A percentile compares a stretch with the other conserved stretches of the same genome.
Evolutionary conservation across 2,113 vertebrate genomes (phyloP).

Genomic region (Eurystomus gularis): DNA sequence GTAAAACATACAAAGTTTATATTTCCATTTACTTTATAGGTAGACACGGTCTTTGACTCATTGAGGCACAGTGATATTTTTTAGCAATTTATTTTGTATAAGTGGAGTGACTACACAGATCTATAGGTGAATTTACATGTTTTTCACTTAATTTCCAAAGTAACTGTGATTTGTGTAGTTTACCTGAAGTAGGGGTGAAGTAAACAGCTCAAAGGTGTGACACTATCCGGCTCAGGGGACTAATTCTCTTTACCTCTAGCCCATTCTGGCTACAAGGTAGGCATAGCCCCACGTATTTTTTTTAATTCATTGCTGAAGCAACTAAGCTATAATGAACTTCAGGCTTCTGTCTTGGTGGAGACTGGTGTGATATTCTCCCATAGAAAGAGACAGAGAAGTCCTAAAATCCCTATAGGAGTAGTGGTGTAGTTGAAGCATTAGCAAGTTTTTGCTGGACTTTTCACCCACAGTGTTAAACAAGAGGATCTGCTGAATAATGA

Average conservation of each 20-base stretch:
- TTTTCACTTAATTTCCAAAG: background rate
- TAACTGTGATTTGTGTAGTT: background rate
- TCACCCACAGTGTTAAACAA: background rate
- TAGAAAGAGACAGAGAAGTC: background rate
- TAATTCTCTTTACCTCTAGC: background rate
- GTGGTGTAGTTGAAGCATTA: background rate
- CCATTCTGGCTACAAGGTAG: background rate
- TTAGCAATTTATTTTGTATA: background rate
- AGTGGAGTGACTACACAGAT: background rate
- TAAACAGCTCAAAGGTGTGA: background rate
- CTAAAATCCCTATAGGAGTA: background rate
- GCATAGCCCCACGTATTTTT: fast-evolving
- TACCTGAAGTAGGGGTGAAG: background rate
- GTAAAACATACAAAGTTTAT: background rate
- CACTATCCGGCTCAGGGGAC: background rate
- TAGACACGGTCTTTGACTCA: background rate
- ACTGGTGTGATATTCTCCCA: background rate
- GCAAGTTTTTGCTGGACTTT: background rate
- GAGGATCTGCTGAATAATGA: background rate
- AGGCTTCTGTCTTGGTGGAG: background rate
- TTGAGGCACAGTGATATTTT: fast-evolving
- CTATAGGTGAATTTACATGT: background rate
- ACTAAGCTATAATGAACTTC: background rate
- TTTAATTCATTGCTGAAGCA: background rate
- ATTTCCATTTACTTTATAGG: background rate